Conservation (phyloP, 2,888 invertebrate genomes). For the Psylliodes chrysocephalus region DNA sequence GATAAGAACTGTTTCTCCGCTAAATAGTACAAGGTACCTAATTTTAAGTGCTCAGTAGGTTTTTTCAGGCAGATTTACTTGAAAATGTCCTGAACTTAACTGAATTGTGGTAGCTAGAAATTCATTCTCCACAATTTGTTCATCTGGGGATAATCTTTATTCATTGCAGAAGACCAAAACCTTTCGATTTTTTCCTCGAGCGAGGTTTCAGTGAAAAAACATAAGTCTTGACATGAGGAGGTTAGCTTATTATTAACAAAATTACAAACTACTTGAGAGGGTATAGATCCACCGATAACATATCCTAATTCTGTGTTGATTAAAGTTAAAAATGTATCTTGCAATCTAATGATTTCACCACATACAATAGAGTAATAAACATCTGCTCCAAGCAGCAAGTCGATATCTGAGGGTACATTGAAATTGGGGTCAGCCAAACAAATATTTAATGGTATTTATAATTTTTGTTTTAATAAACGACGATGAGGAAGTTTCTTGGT, state of each 20-base stretch:
- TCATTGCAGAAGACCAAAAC: not conserved
- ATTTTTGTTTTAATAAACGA: not conserved
- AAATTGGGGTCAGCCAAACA: not conserved
- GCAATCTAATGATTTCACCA: conserved; percentile 6
- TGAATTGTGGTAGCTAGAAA: not conserved
- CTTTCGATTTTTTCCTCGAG: not conserved
- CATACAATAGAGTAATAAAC: not conserved
- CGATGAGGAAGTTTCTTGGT: not conserved
- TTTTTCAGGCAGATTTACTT: too few species aligned
- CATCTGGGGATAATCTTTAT: not conserved
- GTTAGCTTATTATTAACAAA: not conserved
- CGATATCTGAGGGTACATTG: not conserved
- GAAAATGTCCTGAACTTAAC: too few species aligned
- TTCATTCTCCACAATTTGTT: not conserved
- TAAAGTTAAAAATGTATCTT: too few species aligned
- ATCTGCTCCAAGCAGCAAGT: not conserved
- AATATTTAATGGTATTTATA: not conserved
- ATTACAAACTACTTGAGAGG: conserved; percentile 7
- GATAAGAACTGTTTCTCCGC: not conserved
- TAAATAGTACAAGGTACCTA: not conserved
- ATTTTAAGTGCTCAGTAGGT: not conserved
- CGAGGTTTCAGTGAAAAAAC: not conserved
- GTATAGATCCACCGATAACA: conserved; percentile 5
- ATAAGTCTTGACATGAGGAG: not conserved
- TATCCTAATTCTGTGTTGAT: conserved; percentile 7